Evolutionary conservation across 2,113 vertebrate species (phyloP).

Genomic region (Notiomystis cincta): DNA sequence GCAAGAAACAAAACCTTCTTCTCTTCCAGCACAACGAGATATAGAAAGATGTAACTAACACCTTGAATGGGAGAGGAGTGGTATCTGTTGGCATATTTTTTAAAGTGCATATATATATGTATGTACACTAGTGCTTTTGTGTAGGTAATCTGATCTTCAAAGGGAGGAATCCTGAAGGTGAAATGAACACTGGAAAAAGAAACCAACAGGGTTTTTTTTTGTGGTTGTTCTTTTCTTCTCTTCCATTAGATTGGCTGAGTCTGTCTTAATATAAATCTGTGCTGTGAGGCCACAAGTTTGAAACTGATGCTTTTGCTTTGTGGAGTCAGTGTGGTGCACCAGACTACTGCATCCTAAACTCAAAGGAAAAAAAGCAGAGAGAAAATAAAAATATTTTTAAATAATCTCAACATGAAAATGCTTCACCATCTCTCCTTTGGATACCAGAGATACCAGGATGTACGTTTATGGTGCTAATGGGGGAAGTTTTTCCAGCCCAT

Average conservation of each 20-base stretch:
- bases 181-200: background rate
- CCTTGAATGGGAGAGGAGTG: background rate
- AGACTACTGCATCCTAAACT: background rate
- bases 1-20: background rate
- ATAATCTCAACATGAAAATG: background rate
- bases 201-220: rapidly evolving
- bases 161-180: background rate
- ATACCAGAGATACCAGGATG: background rate
- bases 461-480: background rate
- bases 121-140: background rate
- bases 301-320: background rate
- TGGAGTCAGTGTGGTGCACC: background rate
- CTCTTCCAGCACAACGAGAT: background rate
- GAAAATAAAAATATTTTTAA: background rate
- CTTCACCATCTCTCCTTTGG: background rate
- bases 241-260: background rate
- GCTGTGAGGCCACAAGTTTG: background rate
- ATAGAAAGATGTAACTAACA: background rate
- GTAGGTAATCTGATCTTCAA: background rate
- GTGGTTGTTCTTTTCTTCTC: background rate
- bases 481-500: background rate
- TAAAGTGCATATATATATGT: background rate
- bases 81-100: background rate
- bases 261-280: background rate
- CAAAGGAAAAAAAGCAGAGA: background rate